These are phyloP conservation scores for Kryphioiulus occultus DNA, from an alignment of 2,888 invertebrate species.

Conservation along the genomic window DNA sequence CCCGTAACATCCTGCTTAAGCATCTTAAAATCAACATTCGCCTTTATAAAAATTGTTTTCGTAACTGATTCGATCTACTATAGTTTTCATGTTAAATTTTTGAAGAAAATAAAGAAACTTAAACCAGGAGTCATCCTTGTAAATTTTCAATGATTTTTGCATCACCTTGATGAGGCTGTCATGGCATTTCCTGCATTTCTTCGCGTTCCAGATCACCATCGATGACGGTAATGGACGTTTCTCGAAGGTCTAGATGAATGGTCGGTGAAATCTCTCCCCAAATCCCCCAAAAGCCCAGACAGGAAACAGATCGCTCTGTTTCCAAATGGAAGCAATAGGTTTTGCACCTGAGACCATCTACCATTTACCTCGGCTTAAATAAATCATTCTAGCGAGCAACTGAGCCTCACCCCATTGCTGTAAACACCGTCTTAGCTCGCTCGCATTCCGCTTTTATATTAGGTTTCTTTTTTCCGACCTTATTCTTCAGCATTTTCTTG, in stretches of 20 bases:
- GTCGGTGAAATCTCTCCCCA: slow-evolving; percentile 1
- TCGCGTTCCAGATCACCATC: background rate
- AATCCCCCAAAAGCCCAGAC: slow-evolving; percentile 45
- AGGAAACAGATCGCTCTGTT: slow-evolving; percentile 43
- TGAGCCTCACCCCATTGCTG: slow-evolving; percentile 13
- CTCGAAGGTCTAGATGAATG: background rate
- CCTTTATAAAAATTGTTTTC: no score
- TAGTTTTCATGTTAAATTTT: no score
- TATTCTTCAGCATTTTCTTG: background rate
- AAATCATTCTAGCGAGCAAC: slow-evolving; percentile 37
- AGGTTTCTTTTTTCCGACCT: background rate
- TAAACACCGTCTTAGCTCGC: slow-evolving; percentile 11
- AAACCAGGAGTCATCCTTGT: no score
- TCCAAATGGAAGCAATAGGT: slow-evolving; percentile 48
- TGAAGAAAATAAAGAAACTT: no score
- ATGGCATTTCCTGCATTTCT: no score
- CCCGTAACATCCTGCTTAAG: no score
- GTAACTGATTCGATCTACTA: no score
- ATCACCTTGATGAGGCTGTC: no score
- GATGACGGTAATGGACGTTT: background rate
- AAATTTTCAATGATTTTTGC: no score
- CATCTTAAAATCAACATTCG: no score
- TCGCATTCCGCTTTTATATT: slow-evolving; percentile 6
- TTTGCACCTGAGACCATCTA: slow-evolving; percentile 49
- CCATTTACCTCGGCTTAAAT: slow-evolving; percentile 50